Evolutionary conservation across 2,113 vertebrate species (phyloP), one percentile per base, ranked within the genome.

Genomic region (Planiliza haematocheilus): DNA sequence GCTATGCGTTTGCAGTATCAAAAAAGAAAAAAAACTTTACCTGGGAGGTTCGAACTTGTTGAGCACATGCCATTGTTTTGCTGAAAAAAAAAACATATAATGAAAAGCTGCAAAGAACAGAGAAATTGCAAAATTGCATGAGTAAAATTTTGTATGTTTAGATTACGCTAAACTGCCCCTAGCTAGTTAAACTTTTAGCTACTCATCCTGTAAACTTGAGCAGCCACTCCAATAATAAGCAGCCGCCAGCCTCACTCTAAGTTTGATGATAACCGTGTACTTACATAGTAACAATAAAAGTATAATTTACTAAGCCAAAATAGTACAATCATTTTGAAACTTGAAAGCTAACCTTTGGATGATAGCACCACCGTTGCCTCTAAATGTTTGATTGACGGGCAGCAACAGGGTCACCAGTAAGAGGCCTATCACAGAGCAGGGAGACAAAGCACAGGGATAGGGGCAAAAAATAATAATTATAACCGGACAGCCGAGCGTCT

Each of bases 31-130:
- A 16, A 48, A 7, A 20, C 11, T 68, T 78, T 90, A 93, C 93
- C 91, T 93, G 88, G 8, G 77, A 62, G 10, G 63, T 34, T 36
- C 77, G 84, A 21, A 80, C 17, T 75, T 70, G 85, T 14, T 93
- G 92, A 11, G 79, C 58, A 86, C 75, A 86, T 0, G 91, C 87
- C 94, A 94, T 94, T 1, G 42, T 20, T 21, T 24, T 20, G 13
- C 4, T 8, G 51, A 20, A 58, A 2, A 57, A n/a, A 3, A 55
- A 12, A 42, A 1, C 13, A 37, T 14, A 43, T 53, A 51, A 52
- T 7, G 8, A 41, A 36, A 18, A 61, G 3, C 69, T 36, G 59
- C 8, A 72, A 70, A 79, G 4, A 43, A 60, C 12, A 68, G 2
- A 62, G 24, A 18, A 0, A 50, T 5, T 0, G 14, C 2, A 30